Percentiles rank a stretch among this genome's conserved stretches.
Conservation (phyloP, 2,797 vertebrate species). For the Rhynchonycteris naso region DNA sequence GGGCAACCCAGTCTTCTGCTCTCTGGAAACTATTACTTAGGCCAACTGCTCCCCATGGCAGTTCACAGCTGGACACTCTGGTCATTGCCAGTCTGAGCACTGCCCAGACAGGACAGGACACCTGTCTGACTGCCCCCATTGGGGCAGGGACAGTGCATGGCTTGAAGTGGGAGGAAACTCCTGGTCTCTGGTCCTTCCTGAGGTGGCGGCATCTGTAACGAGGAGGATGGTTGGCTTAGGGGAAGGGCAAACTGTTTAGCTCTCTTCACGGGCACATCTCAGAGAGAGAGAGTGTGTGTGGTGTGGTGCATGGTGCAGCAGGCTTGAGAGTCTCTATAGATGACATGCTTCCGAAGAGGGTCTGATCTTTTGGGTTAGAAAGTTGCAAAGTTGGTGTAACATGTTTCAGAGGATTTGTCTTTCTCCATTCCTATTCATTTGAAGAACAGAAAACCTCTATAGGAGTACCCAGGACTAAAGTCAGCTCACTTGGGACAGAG, state of each 20-base stretch:
- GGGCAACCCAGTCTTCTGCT: neutral
- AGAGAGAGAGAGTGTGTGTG: neutral
- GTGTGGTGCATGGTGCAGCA: neutral
- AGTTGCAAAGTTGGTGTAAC: neutral
- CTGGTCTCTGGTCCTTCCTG: constrained; percentile 65
- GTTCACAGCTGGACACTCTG: neutral
- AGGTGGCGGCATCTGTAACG: neutral
- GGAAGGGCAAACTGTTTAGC: neutral
- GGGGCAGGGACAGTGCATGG: neutral
- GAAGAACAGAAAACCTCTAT: neutral
- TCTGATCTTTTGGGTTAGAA: neutral
- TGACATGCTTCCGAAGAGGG: neutral
- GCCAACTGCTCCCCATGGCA: neutral
- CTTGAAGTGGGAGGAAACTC: neutral
- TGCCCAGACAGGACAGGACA: neutral
- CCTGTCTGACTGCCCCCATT: neutral
- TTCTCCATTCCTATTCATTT: neutral
- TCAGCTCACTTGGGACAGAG: neutral
- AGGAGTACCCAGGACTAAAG: neutral
- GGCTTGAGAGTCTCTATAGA: neutral
- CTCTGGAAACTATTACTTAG: neutral
- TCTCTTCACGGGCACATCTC: neutral
- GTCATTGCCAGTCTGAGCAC: neutral
- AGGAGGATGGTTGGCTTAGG: neutral
- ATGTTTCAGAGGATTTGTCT: neutral